Conservation (phyloP, 2,113 vertebrate species). For the Loxodonta africana region DNA sequence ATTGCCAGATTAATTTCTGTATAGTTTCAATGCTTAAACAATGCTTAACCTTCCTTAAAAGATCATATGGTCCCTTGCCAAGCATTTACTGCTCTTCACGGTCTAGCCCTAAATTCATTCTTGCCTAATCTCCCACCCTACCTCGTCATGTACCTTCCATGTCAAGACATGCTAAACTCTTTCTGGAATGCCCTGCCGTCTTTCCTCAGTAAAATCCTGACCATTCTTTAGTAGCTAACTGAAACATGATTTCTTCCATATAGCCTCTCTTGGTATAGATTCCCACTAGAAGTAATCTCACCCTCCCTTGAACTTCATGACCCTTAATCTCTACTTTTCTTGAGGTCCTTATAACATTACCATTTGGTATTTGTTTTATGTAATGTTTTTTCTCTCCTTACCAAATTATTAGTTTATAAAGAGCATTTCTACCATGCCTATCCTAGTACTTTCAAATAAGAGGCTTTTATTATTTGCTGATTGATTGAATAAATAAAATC, state of each 20-base stretch:
- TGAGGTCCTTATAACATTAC: not conserved
- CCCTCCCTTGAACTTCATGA: not conserved
- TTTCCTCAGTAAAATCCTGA: not conserved
- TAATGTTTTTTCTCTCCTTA: slow-evolving; percentile 37
- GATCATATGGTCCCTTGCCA: not conserved
- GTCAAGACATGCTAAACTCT: not conserved
- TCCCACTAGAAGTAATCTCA: not conserved
- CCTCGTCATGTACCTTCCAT: not conserved
- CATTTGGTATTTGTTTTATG: not conserved
- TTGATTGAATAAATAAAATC: slow-evolving; percentile 19
- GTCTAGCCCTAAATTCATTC: not conserved
- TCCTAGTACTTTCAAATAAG: not conserved
- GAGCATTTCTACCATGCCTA: not conserved
- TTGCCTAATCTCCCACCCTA: not conserved
- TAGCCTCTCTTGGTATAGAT: not conserved
- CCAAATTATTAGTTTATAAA: slow-evolving; percentile 24
- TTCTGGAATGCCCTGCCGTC: not conserved
- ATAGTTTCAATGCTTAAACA: not conserved
- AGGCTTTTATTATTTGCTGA: slow-evolving; percentile 25
- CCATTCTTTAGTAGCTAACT: not conserved
- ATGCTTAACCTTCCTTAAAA: slow-evolving; percentile 1
- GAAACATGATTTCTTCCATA: not conserved
- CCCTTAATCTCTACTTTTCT: not conserved
- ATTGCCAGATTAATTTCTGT: not conserved
- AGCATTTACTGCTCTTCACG: not conserved